phyloP scores from a whole-genome alignment of 2,888 invertebrate genomes.

The Eutolmus rufibarbis region DNA sequence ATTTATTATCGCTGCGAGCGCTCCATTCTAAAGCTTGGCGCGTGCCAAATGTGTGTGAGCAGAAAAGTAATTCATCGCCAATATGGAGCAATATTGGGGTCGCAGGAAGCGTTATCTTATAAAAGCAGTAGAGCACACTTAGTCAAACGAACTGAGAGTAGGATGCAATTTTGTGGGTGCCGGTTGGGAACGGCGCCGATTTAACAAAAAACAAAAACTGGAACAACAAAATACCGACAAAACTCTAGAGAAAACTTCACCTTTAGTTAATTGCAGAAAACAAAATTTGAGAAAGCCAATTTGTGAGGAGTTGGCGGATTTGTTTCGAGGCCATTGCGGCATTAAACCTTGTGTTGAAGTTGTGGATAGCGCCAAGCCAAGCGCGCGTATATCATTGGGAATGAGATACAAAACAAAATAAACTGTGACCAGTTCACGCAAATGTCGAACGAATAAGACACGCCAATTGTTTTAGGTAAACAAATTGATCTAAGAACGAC shows the following conservation, averaged over 20 bases:
- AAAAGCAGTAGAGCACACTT: background rate
- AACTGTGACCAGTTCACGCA: background rate
- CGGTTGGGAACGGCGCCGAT: background rate
- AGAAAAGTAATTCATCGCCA: background rate
- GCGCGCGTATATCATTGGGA: background rate
- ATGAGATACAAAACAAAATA: background rate
- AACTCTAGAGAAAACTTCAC: constrained; percentile 48
- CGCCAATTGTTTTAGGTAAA: background rate
- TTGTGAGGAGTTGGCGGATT: background rate
- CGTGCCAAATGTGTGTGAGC: background rate
- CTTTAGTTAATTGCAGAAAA: constrained; percentile 38
- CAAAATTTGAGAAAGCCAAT: background rate
- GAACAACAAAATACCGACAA: constrained; percentile 19
- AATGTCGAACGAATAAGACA: background rate
- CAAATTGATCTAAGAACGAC: background rate
- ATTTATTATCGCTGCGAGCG: background rate
- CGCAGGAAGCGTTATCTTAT: background rate
- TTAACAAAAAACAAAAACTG: background rate
- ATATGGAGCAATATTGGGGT: background rate
- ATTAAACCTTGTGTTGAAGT: constrained; percentile 51
- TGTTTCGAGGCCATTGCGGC: constrained; percentile 49
- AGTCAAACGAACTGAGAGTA: background rate
- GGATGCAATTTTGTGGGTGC: background rate
- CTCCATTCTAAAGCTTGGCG: background rate
- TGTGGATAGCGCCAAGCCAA: background rate